phyloP scores from a whole-genome alignment of 2,888 invertebrate genomes.

The Halictus quadricinctus region DNA sequence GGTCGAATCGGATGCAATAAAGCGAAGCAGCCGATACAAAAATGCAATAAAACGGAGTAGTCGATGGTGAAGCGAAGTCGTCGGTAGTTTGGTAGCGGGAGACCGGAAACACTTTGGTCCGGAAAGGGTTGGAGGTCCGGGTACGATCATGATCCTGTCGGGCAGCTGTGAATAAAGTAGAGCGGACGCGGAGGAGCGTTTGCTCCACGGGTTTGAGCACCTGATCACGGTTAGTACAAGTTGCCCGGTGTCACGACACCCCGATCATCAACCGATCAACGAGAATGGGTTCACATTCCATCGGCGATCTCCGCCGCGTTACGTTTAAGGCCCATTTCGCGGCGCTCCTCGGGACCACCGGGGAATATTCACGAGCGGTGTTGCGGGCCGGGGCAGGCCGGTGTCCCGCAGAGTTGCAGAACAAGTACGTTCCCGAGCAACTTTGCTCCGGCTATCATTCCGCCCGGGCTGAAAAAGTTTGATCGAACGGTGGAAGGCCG shows the following conservation, averaged over 20 bases:
- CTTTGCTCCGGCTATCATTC: conserved; percentile 8
- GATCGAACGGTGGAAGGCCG: conserved; percentile 10
- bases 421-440: not conserved
- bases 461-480: not conserved
- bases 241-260: conserved; percentile 48
- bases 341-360: conserved; percentile 28
- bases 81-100: not conserved
- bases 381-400: not conserved
- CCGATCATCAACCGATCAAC: conserved; percentile 53
- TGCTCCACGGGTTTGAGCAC: conserved; percentile 39
- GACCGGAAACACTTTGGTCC: not conserved
- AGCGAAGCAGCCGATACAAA: not conserved
- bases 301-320: conserved; percentile 43
- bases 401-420: conserved; percentile 15
- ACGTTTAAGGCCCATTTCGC: conserved; percentile 37
- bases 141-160: conserved; percentile 8
- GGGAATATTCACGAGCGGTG: conserved; percentile 31
- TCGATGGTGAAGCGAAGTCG: not conserved
- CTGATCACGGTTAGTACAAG: conserved; percentile 33
- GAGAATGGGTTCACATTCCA: conserved; percentile 61
- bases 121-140: not conserved
- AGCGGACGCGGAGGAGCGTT: conserved; percentile 39
- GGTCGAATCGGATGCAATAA: not conserved
- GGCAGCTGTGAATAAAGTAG: conserved; percentile 40
- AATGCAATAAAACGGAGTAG: conserved; percentile 1